These are phyloP conservation scores for Hetaerina americana DNA, from an alignment of 1,140 invertebrate genomes.

Conservation along the genomic window DNA sequence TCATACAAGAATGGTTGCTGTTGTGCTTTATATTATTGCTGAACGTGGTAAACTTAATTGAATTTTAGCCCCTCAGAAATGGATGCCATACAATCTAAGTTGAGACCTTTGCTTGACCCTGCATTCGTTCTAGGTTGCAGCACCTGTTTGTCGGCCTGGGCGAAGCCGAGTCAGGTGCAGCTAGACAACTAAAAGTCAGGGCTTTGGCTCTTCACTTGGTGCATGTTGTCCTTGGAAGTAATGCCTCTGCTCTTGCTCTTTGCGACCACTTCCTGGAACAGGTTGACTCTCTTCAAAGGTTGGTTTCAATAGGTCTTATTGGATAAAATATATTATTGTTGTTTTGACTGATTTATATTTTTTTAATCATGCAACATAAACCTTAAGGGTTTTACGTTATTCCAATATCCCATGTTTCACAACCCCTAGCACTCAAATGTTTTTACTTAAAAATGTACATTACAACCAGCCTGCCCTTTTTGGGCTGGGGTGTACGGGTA, in stretches of 20 bases:
- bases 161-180: conserved; percentile 54
- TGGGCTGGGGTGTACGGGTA: too few relatives aligned
- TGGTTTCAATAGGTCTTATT: too few relatives aligned
- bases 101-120: not conserved
- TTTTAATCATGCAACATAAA: not conserved
- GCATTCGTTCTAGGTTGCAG: conserved; percentile 44
- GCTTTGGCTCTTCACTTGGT: conserved; percentile 73
- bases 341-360: not conserved
- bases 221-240: conserved; percentile 48
- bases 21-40: too few relatives aligned
- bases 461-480: too few relatives aligned
- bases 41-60: too few relatives aligned
- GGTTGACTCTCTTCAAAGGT: conserved; percentile 42
- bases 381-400: too few relatives aligned
- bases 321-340: conserved; percentile 11
- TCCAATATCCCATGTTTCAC: too few relatives aligned
- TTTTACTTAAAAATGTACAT: too few relatives aligned
- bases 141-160: conserved; percentile 70
- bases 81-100: not conserved
- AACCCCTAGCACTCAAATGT: too few relatives aligned
- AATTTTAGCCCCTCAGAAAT: too few relatives aligned
- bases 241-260: conserved; percentile 43
- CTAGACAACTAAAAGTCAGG: conserved; percentile 72
- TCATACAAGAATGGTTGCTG: too few relatives aligned
- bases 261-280: conserved; percentile 48